phyloP scores from a whole-genome alignment of 2,797 vertebrate genomes.

The Linurgus olivaceus region DNA sequence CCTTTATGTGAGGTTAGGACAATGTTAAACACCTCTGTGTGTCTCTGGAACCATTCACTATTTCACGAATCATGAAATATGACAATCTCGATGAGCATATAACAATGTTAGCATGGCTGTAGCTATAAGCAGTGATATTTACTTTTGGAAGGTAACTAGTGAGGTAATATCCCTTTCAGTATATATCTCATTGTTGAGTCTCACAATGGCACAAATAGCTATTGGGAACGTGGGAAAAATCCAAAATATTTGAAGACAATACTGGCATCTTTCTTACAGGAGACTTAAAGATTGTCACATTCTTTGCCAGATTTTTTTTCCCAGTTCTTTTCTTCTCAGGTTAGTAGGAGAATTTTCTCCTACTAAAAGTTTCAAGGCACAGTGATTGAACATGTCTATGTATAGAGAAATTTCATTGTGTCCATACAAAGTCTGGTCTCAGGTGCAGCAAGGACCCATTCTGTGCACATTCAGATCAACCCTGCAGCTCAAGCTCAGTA shows the following conservation, averaged over 20 bases:
- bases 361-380: neutral
- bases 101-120: neutral
- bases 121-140: neutral
- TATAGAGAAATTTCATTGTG: neutral
- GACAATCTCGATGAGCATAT: neutral
- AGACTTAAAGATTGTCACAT: neutral
- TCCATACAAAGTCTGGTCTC: neutral
- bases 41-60: neutral
- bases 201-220: neutral
- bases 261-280: neutral
- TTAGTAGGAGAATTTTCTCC: neutral
- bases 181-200: neutral
- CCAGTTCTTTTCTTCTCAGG: neutral
- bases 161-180: neutral
- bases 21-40: neutral
- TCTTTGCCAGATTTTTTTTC: neutral
- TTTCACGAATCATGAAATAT: neutral
- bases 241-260: neutral
- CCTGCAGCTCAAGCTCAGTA: neutral
- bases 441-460: neutral
- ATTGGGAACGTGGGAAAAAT: neutral
- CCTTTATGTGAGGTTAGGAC: neutral
- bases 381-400: neutral
- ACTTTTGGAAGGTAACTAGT: neutral
- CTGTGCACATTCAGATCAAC: neutral